phyloP scores from a whole-genome alignment of 2,888 invertebrate genomes.

The Nemotelus nigrinus region DNA sequence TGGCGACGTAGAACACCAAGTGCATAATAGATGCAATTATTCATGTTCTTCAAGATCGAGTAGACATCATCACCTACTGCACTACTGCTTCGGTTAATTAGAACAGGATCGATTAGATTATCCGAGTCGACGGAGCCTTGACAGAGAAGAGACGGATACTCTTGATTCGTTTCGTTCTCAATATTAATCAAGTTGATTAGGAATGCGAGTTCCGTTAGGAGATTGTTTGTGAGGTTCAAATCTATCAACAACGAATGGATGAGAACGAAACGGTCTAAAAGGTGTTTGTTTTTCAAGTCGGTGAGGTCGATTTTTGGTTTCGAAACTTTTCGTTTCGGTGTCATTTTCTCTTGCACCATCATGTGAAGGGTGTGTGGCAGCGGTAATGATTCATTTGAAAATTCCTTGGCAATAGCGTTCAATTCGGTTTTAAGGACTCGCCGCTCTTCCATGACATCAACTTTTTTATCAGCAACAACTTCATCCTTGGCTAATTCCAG shows the following conservation, averaged over 20 bases:
- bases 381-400: constrained; percentile 54
- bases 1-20: constrained; percentile 72
- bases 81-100: constrained; percentile 37
- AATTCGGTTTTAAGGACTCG: constrained; percentile 58
- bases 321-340: neutral
- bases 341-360: neutral
- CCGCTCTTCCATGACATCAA: constrained; percentile 57
- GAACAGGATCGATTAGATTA: constrained; percentile 43
- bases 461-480: constrained; percentile 57
- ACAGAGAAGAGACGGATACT: neutral
- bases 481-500: constrained; percentile 59
- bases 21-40: constrained; percentile 83
- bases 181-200: constrained; percentile 59
- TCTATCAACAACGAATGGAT: constrained; percentile 62
- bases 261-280: constrained; percentile 57
- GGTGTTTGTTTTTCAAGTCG: constrained; percentile 53
- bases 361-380: constrained; percentile 24
- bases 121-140: constrained; percentile 40
- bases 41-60: constrained; percentile 66
- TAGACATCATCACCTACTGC: constrained; percentile 51
- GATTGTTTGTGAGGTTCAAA: constrained; percentile 61
- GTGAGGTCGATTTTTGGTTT: constrained; percentile 53
- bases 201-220: constrained; percentile 61
- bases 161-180: neutral
- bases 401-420: constrained; percentile 57